Evolutionary conservation across 1,140 invertebrate genomes (phyloP).

Genomic region (Trachymyrmex cornetzi): DNA sequence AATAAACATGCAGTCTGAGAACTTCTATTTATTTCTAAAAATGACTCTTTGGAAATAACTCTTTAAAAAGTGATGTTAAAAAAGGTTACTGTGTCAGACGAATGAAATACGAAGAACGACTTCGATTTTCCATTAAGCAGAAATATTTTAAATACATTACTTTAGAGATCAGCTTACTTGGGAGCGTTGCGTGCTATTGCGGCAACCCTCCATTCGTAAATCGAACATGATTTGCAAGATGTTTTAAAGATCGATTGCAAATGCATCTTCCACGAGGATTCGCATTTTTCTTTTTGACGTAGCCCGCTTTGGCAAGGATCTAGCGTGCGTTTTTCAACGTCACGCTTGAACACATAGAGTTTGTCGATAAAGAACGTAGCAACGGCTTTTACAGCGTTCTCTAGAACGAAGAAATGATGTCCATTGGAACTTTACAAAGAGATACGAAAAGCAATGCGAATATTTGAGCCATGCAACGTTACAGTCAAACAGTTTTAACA

Average conservation of each 20-base stretch:
- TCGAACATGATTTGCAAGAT: slow-evolving; percentile 65
- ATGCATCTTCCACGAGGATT: slow-evolving; percentile 61
- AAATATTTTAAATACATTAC: slow-evolving; percentile 49
- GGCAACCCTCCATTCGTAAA: slow-evolving; percentile 41
- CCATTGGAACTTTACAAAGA: slow-evolving; percentile 51
- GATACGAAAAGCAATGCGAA: slow-evolving; percentile 31
- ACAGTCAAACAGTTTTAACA: slow-evolving; percentile 6
- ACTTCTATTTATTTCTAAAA: too few species aligned
- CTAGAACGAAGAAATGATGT: slow-evolving; percentile 26
- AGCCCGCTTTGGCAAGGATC: slow-evolving; percentile 46
- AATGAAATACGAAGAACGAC: neutral
- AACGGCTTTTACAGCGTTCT: slow-evolving; percentile 43
- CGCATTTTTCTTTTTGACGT: slow-evolving; percentile 52
- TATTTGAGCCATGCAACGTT: slow-evolving; percentile 21
- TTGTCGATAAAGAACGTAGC: slow-evolving; percentile 59
- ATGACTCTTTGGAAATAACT: too few species aligned
- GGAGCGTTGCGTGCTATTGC: slow-evolving; percentile 14
- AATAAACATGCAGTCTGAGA: too few species aligned
- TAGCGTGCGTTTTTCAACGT: slow-evolving; percentile 63
- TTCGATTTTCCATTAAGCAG: slow-evolving; percentile 32
- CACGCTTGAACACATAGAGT: slow-evolving; percentile 58
- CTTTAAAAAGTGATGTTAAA: too few species aligned
- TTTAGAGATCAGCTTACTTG: slow-evolving; percentile 19
- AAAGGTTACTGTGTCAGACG: too few species aligned
- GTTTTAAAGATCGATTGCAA: slow-evolving; percentile 65